Base-by-base conservation (phyloP, 1,140 invertebrate species). In the Rhagoletis pomonella region DNA sequence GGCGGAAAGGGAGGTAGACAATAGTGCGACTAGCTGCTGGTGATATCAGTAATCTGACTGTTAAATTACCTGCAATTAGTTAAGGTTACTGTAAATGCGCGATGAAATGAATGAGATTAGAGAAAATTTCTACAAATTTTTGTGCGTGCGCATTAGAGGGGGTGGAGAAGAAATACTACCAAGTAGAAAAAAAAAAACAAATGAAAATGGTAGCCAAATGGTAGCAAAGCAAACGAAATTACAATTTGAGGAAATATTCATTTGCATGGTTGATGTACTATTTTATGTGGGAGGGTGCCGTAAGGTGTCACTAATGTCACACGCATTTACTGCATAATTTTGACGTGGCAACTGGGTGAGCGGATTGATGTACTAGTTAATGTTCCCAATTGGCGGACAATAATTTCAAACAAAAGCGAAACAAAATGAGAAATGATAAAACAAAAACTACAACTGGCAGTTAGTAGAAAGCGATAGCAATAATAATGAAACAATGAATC, bases 31-130 rank as follows among this genome's bases (percentile, higher is more conserved):
- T 4, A 19, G n/a, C 17, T 55, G 50, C 19, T 47, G 42, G 12
- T 47, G 58, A 85, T 58, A 58, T 62, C 39, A 12, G 44, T 47
- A 81, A 86, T 86, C 84, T 62, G 60, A 86, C 58, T 64, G 55
- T 91, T 91, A 92, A 91, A 91, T 91, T 91, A 91, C 91, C 90
- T 90, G 90, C 91, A 91, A 91, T 91, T 91, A 91, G 91, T 91
- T 91, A 91, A 90, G 91, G 91, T 91, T 91, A 91, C 90, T 91
- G 90, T 88, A 91, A 90, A 91, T 90, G 89, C 84, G 88, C 91
- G 91, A 91, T 91, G 91, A 91, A 91, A 91, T 91, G 88, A 65
- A 69, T 50, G 65, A 90, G 91, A 91, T 91, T 91, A 91, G 90
- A 86, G 88, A 73, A 87, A 59, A 39, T 85, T 85, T 59, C 50